Percentiles rank a stretch among this genome's conserved stretches.
Conservation (phyloP, 2,888 invertebrate genomes). For the Bedellia somnulentella region DNA sequence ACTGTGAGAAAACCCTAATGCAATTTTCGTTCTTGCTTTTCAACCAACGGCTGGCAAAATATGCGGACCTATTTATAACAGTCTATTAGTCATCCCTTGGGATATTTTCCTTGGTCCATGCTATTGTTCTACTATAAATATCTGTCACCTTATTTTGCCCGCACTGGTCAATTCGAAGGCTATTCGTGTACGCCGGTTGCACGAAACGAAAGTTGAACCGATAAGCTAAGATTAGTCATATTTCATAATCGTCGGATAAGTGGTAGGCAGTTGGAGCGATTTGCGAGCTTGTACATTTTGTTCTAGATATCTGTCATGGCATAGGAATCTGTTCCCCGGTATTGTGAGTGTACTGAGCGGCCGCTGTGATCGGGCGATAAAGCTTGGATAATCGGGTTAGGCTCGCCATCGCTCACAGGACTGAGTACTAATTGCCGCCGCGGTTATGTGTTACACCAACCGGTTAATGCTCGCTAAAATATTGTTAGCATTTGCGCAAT, state of each 20-base stretch:
- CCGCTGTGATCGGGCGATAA: constrained; percentile 34
- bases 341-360: constrained; percentile 24
- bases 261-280: too few species aligned
- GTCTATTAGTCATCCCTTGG: too few species aligned
- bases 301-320: constrained; percentile 30
- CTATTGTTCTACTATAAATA: too few species aligned
- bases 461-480: constrained; percentile 37
- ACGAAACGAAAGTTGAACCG: constrained; percentile 8
- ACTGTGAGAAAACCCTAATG: constrained; percentile 50
- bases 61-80: too few species aligned
- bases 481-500: constrained; percentile 34
- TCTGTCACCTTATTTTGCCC: too few species aligned
- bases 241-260: constrained; percentile 18
- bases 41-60: too few species aligned
- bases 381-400: constrained; percentile 45
- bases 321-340: constrained; percentile 33
- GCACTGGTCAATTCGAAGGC: too few species aligned
- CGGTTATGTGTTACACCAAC: constrained; percentile 35
- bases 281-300: too few species aligned
- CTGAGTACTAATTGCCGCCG: constrained; percentile 43
- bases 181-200: too few species aligned
- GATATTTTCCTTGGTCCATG: too few species aligned
- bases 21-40: constrained; percentile 43
- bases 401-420: constrained; percentile 46
- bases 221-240: constrained; percentile 1